Base-by-base conservation (phyloP, 1,140 invertebrate genomes). In the Micrasema longulum region DNA sequence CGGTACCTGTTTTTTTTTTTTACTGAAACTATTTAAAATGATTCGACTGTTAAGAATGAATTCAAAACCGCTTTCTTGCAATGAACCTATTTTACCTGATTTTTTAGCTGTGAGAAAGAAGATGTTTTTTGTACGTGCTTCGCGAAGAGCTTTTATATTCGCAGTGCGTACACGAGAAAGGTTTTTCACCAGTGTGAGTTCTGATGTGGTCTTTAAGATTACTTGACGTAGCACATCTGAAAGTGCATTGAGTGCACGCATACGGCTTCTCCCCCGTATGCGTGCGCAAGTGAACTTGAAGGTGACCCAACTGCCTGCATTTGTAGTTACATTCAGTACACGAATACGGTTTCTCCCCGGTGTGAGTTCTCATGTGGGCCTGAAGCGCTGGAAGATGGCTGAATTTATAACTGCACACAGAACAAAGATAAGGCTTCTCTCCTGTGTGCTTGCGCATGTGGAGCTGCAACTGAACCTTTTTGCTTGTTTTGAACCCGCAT, bases 291-390 rank as follows among this genome's bases (percentile, higher is more conserved):
- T 48, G 45, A 14, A 48, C 14, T 18, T 16, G 14, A 5, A 48
- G 14, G 1, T 20, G 14, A 48, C 45, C 20, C 9, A 10, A 18
- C 1, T 14, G 20, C 2, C 1, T 48, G 14, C 45, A 48, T 6
- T 14, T 48, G 10, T 16, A 48, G 5, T 3, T 14, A 14, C 52
- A 53, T 22, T 53, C 52, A 11, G 12, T 1, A n/a, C 52, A 53
- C 7, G 52, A 53, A 53, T 23, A 53, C 4, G 52, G 52, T 53
- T 35, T 53, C 12, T 53, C 52, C 22, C 52, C 52, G 5, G 22
- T 53, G 14, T 53, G 52, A 4, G 26, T 35, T 53, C 52, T 23
- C n/a, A 26, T 23, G 26, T 53, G 52, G 9, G 6, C 9, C 20
- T 23, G 16, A 1, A 53, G 23, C 20, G 18, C 14, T 5, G 16